phyloP scores from a whole-genome alignment of 2,888 invertebrate genomes.

The Eupithecia centaureata region DNA sequence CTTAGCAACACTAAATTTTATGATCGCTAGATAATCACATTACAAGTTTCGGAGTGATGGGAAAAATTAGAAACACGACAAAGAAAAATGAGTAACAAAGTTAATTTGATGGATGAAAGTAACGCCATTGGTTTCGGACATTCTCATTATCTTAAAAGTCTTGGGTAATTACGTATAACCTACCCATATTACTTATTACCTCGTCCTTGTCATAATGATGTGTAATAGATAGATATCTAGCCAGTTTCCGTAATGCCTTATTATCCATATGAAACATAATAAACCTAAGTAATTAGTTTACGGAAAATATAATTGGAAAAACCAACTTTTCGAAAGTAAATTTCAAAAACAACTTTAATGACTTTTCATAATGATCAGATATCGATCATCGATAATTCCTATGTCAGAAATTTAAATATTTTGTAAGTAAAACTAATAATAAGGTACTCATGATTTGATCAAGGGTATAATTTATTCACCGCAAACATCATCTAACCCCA shows the following conservation, averaged over 20 bases:
- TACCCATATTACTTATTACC: background rate
- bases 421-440: too few relatives aligned
- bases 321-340: constrained; percentile 11
- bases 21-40: background rate
- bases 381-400: background rate
- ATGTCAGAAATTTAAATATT: background rate
- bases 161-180: background rate
- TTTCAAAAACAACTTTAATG: background rate
- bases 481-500: too few relatives aligned
- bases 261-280: background rate
- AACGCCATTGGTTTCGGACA: background rate
- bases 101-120: constrained; percentile 10
- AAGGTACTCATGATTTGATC: too few relatives aligned
- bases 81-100: constrained; percentile 6
- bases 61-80: constrained; percentile 6
- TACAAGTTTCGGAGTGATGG: constrained; percentile 10
- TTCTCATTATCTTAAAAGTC: constrained; percentile 11
- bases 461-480: too few relatives aligned
- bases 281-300: constrained; percentile 2
- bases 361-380: background rate
- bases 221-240: background rate
- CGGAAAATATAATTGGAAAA: constrained; percentile 1
- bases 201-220: background rate
- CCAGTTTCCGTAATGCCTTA: background rate
- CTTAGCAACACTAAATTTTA: background rate